Evolutionary conservation across 2,888 invertebrate species (phyloP), one percentile per base, ranked within the genome.

Genomic region (Lomographa bimaculata): DNA sequence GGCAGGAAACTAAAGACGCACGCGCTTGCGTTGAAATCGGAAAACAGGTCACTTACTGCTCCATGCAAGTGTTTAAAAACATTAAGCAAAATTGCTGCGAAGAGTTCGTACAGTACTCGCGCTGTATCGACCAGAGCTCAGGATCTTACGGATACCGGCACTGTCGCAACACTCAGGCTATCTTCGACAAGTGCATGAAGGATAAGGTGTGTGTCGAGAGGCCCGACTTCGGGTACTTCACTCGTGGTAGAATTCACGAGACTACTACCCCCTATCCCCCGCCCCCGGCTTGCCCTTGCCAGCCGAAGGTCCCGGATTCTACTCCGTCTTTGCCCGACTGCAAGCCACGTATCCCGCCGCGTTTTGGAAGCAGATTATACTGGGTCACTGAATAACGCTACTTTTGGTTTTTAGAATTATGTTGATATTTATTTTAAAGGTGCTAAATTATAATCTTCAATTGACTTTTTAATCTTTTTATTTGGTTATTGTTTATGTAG

Each of bases 1-100:
- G 94, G n/a, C 68, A 89, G 10, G 97, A 98, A 78, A 80, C 91
- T 19, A 80, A 92, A 3, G 98, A 98, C 80, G 96, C 97, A 0
- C 90, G 97, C 12, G 91, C 93, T 56, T 99, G 98, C 69, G 8
- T 98, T 2, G 82, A 91, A 0, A 94, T 97, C 64, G 98, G 98
- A 0, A 97, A 95, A 79, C 93, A 91, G 2, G 97, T 98, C 0
- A 98, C 98, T 0, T 87, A 91, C 9, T 98, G 98, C 78, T 93
- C 96, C 1, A 55, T 97, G 46, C 91, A 94, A 35, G 96, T 97
- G 70, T 97, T 98, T 55, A 91, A 91, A 26, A 91, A 93, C 65
- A 91, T 99, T 2, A 98, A 98, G 75, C 91, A 91, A 46, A 82
- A 91, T 35, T 99, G 98, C 70, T 83, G 91, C 28, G 90, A 92